phyloP scores from a whole-genome alignment of 2,113 vertebrate species.

The Sigmodon hispidus region DNA sequence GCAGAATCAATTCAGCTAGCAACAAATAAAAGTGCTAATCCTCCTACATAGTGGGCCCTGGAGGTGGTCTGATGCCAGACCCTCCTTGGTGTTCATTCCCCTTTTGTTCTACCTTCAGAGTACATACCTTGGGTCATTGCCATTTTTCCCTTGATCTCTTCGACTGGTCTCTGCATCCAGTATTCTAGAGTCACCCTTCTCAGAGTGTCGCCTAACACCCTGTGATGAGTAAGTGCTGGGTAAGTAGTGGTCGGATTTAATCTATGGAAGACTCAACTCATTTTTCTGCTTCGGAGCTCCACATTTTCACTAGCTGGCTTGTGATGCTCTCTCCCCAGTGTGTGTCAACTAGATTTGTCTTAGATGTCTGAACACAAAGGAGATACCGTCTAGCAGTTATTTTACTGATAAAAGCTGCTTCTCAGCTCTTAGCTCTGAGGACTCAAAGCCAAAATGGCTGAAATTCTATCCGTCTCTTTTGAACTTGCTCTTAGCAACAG shows the following conservation, averaged over 20 bases:
- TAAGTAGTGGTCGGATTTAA: background rate
- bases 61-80: rapidly evolving
- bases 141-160: background rate
- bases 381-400: background rate
- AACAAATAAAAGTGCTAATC: background rate
- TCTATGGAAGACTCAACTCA: background rate
- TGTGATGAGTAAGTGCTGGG: background rate
- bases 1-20: background rate
- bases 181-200: background rate
- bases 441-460: background rate
- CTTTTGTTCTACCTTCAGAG: background rate
- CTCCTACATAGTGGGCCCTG: background rate
- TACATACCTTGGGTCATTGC: too few species aligned
- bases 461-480: background rate
- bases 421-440: background rate
- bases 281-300: background rate
- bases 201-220: background rate
- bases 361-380: background rate
- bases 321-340: background rate
- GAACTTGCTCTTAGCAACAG: background rate
- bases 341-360: background rate
- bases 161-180: background rate
- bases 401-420: background rate
- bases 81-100: too few species aligned
- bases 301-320: background rate